Percentiles rank a stretch among this genome's conserved stretches.
phyloP scores from a whole-genome alignment of 2,888 invertebrate genomes.

The Pachymerium ferrugineum region DNA sequence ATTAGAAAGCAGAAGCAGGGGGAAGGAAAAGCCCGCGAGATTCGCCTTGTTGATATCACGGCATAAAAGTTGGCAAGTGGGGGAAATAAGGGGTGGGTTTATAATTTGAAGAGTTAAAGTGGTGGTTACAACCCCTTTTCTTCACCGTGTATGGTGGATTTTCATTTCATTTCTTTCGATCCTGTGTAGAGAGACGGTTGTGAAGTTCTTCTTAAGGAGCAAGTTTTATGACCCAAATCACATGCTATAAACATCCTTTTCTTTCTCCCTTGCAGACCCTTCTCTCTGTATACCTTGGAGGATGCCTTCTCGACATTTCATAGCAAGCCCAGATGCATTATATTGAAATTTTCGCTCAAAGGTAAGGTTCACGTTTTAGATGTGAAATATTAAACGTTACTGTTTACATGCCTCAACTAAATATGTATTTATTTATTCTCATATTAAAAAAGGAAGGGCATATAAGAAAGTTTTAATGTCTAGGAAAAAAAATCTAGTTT shows the following conservation, averaged over 20 bases:
- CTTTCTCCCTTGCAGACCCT: not conserved
- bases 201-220: not conserved
- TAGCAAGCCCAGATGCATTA: not conserved
- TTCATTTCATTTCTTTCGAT: slow-evolving; percentile 4
- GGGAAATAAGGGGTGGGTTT: no score
- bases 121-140: not conserved
- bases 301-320: not conserved
- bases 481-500: no score
- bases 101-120: not conserved
- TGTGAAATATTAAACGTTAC: not conserved
- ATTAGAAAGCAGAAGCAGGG: not conserved
- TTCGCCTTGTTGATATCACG: not conserved
- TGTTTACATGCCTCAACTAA: no score
- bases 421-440: no score
- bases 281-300: not conserved
- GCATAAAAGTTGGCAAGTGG: not conserved
- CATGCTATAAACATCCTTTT: slow-evolving; percentile 8
- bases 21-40: slow-evolving; percentile 6
- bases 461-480: no score
- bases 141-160: not conserved
- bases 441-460: no score
- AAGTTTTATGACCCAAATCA: not conserved
- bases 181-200: not conserved
- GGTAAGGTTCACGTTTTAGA: not conserved
- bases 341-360: not conserved